phyloP scores from a whole-genome alignment of 2,888 invertebrate species.

The Pantelozetes paolii region DNA sequence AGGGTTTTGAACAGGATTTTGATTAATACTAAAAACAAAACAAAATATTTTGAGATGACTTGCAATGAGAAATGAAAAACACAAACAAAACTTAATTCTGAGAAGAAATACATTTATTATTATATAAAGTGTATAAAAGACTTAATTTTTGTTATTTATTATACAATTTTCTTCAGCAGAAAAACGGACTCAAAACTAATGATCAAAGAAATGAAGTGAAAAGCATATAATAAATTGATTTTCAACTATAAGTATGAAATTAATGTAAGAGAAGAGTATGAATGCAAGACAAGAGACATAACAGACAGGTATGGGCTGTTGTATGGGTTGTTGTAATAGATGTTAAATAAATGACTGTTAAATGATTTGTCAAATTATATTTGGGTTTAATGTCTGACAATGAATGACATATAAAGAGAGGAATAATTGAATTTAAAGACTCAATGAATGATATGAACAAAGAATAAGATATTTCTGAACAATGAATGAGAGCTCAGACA shows the following conservation, averaged over 20 bases:
- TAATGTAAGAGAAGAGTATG: conserved; percentile 1
- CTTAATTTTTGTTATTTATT: conserved; percentile 23
- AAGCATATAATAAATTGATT: conserved; percentile 24
- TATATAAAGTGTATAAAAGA: background rate
- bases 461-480: background rate
- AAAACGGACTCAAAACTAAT: conserved; percentile 7
- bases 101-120: conserved; percentile 11
- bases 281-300: background rate
- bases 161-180: background rate
- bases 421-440: conserved; percentile 17
- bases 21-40: background rate
- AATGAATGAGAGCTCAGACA: conserved; percentile 1
- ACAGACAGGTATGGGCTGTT: background rate
- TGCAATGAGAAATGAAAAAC: background rate
- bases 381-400: conserved; percentile 11
- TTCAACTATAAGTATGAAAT: background rate
- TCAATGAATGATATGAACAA: too few species aligned
- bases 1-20: background rate
- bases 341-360: conserved; percentile 7
- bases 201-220: conserved; percentile 15
- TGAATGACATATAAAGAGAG: conserved; percentile 19
- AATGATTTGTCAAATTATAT: conserved; percentile 21
- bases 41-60: background rate
- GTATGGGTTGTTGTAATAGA: conserved; percentile 4
- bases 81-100: conserved; percentile 2